Percentiles rank a stretch among this genome's conserved stretches.
Conservation (phyloP, 1,140 invertebrate species). For the Dendroctonus ponderosae region DNA sequence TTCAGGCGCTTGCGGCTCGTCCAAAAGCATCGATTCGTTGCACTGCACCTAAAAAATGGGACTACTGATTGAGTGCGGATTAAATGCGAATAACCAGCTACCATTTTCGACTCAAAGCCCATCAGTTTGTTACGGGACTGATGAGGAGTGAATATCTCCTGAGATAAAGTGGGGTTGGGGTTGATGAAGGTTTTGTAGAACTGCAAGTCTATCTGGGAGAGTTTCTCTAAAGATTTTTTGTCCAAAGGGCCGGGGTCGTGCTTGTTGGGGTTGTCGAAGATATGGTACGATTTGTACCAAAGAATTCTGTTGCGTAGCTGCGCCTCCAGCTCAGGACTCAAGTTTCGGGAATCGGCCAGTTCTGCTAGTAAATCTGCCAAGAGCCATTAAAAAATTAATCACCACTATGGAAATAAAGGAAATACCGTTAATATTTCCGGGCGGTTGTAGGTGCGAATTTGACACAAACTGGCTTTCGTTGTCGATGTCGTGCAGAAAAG, state of each 20-base stretch:
- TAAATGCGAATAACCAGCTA: neutral
- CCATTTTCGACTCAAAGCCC: slow-evolving; percentile 13
- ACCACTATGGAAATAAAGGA: no score
- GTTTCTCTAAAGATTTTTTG: slow-evolving; percentile 13
- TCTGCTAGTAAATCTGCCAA: slow-evolving; percentile 1
- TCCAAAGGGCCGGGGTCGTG: slow-evolving; percentile 27
- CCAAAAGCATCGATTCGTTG: no score
- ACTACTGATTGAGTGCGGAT: no score
- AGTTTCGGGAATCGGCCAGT: neutral
- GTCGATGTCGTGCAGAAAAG: no score
- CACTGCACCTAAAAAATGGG: no score
- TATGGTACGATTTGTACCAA: slow-evolving; percentile 26
- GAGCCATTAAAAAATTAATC: no score
- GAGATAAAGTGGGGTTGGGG: slow-evolving; percentile 11
- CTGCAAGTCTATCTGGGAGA: slow-evolving; percentile 21
- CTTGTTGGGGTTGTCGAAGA: slow-evolving; percentile 23
- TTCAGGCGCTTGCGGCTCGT: no score
- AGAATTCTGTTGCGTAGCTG: neutral
- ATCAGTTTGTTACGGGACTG: neutral
- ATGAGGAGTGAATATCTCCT: neutral
- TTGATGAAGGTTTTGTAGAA: slow-evolving; percentile 37
- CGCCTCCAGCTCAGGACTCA: no score
- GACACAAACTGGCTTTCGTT: no score
- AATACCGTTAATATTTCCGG: no score
- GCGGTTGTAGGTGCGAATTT: no score